phyloP scores from a whole-genome alignment of 2,113 vertebrate species.

The Heterotis niloticus region DNA sequence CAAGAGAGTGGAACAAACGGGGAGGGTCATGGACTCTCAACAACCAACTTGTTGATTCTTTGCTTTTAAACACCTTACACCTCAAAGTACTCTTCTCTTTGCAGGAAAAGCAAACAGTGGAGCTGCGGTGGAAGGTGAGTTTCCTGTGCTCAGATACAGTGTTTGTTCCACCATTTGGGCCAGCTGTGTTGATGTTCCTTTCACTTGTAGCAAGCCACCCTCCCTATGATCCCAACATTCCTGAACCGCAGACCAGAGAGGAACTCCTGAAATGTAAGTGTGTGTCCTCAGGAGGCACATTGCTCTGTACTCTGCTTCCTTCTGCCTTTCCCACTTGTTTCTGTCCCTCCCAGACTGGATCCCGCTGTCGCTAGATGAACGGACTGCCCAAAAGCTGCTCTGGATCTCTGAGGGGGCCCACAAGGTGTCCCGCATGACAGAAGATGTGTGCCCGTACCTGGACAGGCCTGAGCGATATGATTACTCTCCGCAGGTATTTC shows the following conservation, averaged over 20 bases:
- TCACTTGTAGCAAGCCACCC: constrained; percentile 48
- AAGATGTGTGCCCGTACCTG: constrained; percentile 62
- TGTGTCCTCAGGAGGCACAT: too few species aligned
- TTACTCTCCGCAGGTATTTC: constrained; percentile 60
- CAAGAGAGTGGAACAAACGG: too few species aligned
- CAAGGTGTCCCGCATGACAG: constrained; percentile 60
- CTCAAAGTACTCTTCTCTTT: constrained; percentile 7
- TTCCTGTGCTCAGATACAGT: neutral
- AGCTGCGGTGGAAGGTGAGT: constrained; percentile 48
- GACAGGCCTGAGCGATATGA: constrained; percentile 67
- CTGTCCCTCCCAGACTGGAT: constrained; percentile 55
- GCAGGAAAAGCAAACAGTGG: constrained; percentile 49
- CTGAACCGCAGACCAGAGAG: constrained; percentile 61
- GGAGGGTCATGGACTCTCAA: too few species aligned
- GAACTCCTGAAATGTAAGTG: constrained; percentile 62
- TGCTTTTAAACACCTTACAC: neutral
- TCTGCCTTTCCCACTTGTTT: neutral
- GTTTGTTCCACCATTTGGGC: neutral
- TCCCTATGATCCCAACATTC: constrained; percentile 59
- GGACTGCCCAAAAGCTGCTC: constrained; percentile 65
- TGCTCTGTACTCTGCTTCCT: neutral
- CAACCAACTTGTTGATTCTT: too few species aligned
- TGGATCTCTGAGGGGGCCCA: constrained; percentile 61
- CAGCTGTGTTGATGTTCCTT: neutral
- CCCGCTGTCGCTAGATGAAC: constrained; percentile 59